A percentile compares a stretch with the other conserved stretches of the same genome.
Conservation (phyloP, 53 echinoderm and acorn worm species). For the Apostichopus leukothele region DNA sequence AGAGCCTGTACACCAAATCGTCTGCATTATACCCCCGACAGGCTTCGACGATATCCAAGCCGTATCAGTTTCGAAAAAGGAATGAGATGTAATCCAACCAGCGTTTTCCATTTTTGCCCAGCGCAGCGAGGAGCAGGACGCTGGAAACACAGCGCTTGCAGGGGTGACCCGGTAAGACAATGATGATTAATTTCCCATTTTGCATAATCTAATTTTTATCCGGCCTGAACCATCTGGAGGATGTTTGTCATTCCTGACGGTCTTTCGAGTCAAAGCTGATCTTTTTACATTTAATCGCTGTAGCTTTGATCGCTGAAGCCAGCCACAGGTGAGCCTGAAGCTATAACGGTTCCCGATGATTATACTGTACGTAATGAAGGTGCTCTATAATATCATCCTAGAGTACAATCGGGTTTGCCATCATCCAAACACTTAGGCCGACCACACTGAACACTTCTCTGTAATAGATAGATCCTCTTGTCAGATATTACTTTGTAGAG, state of each 20-base stretch:
- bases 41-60: background rate
- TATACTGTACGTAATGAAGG: too few species aligned
- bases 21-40: too few species aligned
- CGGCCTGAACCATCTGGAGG: background rate
- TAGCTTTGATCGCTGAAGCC: background rate
- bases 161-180: slow-evolving; percentile 19
- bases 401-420: too few species aligned
- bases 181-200: slow-evolving; percentile 34
- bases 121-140: background rate
- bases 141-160: background rate
- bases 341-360: background rate
- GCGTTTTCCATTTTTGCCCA: background rate
- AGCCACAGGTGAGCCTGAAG: slow-evolving; percentile 15
- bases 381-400: too few species aligned
- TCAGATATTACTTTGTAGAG: too few species aligned
- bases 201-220: slow-evolving; percentile 37
- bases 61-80: slow-evolving; percentile 1
- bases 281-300: slow-evolving; percentile 8
- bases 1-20: too few species aligned
- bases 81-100: background rate
- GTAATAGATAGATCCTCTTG: too few species aligned
- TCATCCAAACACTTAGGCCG: too few species aligned
- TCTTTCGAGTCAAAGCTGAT: slow-evolving; percentile 23
- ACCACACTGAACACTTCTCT: too few species aligned
- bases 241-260: slow-evolving; percentile 39